These are phyloP conservation scores for Disparrhopalites patrizii DNA, from an alignment of 2,888 invertebrate genomes.

Conservation along the genomic window DNA sequence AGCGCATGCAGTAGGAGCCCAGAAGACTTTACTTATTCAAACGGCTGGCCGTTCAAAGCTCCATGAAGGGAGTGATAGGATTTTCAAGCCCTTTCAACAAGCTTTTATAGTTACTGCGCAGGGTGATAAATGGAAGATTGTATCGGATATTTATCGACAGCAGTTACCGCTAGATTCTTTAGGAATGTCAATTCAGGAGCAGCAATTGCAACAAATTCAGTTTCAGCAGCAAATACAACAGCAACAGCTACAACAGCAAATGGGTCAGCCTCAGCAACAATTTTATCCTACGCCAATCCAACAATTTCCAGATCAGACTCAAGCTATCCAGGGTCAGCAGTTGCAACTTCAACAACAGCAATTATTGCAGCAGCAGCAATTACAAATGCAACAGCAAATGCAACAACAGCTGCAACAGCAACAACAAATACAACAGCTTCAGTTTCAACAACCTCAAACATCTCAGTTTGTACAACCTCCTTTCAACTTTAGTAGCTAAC, in stretches of 20 bases:
- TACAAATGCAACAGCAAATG: conserved; percentile 9
- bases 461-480: not conserved
- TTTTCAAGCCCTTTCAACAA: conserved; percentile 70
- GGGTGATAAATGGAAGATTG: conserved; percentile 90
- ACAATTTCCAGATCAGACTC: conserved; percentile 12
- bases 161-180: conserved; percentile 20
- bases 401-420: conserved; percentile 12
- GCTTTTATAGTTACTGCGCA: conserved; percentile 82
- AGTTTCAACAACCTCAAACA: not conserved
- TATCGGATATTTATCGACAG: conserved; percentile 74
- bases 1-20: conserved; percentile 62
- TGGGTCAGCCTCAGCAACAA: not conserved
- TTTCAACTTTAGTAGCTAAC: conserved; percentile 1
- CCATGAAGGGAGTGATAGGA: conserved; percentile 55
- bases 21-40: conserved; percentile 76
- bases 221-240: not conserved
- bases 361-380: conserved; percentile 10
- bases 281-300: not conserved
- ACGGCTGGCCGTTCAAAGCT: conserved; percentile 78
- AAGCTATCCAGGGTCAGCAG: conserved; percentile 10
- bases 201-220: conserved; percentile 10
- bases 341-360: conserved; percentile 7
- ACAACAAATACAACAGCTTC: conserved; percentile 1
- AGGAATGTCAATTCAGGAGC: not conserved
- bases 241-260: conserved; percentile 12